These are phyloP conservation scores for Drosophila fulvimacula DNA, from an alignment of 2,888 invertebrate species.

Conservation along the genomic window DNA sequence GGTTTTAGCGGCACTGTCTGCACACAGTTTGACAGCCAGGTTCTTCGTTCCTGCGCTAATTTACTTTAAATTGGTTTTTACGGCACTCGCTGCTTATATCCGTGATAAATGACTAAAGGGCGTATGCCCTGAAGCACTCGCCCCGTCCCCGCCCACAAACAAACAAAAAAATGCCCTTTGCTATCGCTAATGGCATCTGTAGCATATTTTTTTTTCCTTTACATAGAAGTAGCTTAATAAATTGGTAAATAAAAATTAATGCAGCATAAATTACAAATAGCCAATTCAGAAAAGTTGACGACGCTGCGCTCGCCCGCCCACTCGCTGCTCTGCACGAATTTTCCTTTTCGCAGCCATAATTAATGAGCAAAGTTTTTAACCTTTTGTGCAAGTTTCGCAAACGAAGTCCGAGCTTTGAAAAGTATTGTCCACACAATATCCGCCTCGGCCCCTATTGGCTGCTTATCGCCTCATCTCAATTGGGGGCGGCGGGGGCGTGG, in stretches of 20 bases:
- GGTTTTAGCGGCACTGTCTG: constrained; percentile 51
- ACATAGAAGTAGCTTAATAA: constrained; percentile 50
- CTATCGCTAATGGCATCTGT: constrained; percentile 73
- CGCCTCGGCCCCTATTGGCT: constrained; percentile 38
- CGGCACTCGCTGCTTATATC: constrained; percentile 43
- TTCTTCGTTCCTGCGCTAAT: constrained; percentile 61
- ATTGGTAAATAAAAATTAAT: constrained; percentile 74
- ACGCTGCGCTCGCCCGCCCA: constrained; percentile 19
- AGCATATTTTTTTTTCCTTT: constrained; percentile 17
- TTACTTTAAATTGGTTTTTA: constrained; percentile 76
- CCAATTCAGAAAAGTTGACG: constrained; percentile 51
- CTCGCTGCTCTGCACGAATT: constrained; percentile 51
- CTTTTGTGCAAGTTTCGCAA: constrained; percentile 66
- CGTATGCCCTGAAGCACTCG: constrained; percentile 20
- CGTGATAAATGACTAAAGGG: constrained; percentile 59
- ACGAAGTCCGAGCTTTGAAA: constrained; percentile 20
- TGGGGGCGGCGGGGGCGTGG: constrained; percentile 41
- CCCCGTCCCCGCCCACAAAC: neutral
- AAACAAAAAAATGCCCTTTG: constrained; percentile 36
- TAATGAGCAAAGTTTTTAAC: constrained; percentile 72
- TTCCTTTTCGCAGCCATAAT: constrained; percentile 62
- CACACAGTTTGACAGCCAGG: constrained; percentile 53
- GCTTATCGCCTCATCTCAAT: constrained; percentile 62
- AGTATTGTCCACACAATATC: constrained; percentile 53
- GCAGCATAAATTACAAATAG: constrained; percentile 63